Evolutionary conservation across 1,140 invertebrate species (phyloP).

Genomic region (Venustaconcha ellipsiformis): DNA sequence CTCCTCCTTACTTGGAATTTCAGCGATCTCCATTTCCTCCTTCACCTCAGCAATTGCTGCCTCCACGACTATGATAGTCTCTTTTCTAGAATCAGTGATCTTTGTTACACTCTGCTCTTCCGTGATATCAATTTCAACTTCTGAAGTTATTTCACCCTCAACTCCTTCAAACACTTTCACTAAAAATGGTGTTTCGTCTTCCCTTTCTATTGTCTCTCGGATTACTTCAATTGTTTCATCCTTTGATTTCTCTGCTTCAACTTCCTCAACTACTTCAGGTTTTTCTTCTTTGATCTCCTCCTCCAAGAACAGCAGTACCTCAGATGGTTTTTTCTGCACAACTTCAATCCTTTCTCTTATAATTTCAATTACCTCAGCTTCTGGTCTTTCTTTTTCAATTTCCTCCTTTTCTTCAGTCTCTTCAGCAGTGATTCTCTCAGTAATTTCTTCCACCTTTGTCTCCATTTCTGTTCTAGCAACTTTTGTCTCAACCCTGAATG

Average conservation of each 20-base stretch:
- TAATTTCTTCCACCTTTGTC: constrained; percentile 17
- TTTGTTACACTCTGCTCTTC: no score
- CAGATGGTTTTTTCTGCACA: no score
- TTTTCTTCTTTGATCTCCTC: no score
- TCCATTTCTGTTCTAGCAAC: constrained; percentile 17
- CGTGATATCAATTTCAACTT: no score
- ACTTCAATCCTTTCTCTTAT: no score
- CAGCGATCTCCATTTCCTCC: not conserved
- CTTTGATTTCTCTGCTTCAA: not conserved
- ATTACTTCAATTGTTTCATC: constrained; percentile 21
- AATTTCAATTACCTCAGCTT: constrained; percentile 72
- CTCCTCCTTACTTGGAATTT: not conserved
- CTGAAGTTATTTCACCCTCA: no score
- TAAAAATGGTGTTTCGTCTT: no score
- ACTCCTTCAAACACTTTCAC: no score
- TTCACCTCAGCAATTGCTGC: not conserved
- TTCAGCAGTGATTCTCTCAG: constrained; percentile 76
- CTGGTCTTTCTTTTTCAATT: constrained; percentile 83
- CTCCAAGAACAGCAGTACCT: no score
- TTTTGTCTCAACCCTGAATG: constrained; percentile 5
- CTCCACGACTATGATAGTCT: constrained; percentile 1
- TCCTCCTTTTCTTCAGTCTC: constrained; percentile 78
- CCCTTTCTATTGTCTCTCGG: no score
- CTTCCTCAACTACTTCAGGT: no score
- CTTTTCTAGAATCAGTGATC: not conserved